Evolutionary conservation across 2,113 vertebrate genomes (phyloP), one percentile per base, ranked within the genome.

Genomic region (Gobius niger): DNA sequence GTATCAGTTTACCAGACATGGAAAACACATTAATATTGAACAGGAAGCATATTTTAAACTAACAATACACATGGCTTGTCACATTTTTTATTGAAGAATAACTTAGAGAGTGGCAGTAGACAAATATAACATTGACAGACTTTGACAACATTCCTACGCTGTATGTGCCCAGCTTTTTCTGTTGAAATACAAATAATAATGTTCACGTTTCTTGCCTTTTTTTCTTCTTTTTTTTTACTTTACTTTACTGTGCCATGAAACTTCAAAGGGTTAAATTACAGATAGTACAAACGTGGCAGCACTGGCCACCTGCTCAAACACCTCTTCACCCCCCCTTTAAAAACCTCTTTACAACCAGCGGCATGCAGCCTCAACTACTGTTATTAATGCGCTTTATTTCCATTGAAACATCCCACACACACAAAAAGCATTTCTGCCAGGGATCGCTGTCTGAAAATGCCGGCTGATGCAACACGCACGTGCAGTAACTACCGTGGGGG

Each of bases 381-480:
- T 6, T 13, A 40, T 13, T 24, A 9, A 15, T 8, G 40, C 9
- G 9, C 8, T 3, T 16, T 13, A 14, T 10, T 5, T 60, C 8
- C 9, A n/a, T n/a, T n/a, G n/a, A n/a, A n/a, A n/a, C n/a, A n/a
- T n/a, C n/a, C n/a, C n/a, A n/a, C n/a, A 1, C 13, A 15, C 56
- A 15, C 15, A 41, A 60, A 7, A 9, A 42, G 42, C 14, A 42
- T 42, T 42, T 60, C 7, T 14, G 11, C 1, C 24, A 14, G 7
- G 10, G 12, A 40, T 11, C 12, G 24, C 15, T 14, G 14, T 2
- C 11, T 47, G 11, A 47, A 47, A 47, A 53, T n/a, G 18, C 10
- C 44, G 80, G 76, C 83, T 89, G 87, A 89, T 80, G 85, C 85
- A 89, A 87, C 83, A 53, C 57, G 2, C 2, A 40, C 59, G 63